These are phyloP conservation scores for Ancistrus triradiatus DNA, from an alignment of 2,113 vertebrate genomes.

Conservation along the genomic window DNA sequence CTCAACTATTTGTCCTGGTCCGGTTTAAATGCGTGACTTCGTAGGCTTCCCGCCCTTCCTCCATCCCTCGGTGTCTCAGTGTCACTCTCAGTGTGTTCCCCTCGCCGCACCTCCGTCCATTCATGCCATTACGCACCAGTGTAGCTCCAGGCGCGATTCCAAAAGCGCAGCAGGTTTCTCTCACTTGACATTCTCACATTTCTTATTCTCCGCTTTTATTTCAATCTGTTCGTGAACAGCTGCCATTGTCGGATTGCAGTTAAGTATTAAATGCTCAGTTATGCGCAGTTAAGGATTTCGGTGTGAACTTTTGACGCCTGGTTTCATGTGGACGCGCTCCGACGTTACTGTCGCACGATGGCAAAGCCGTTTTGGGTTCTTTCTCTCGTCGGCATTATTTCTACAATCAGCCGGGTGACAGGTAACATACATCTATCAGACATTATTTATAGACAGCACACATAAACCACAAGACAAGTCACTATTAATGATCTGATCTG, in stretches of 20 bases:
- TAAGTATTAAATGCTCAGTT: background rate
- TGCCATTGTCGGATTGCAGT: background rate
- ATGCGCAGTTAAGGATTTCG: conserved; percentile 26
- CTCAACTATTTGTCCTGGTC: background rate
- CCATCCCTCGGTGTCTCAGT: background rate
- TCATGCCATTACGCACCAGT: background rate
- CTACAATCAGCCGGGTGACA: conserved; percentile 49
- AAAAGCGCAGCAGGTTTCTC: background rate
- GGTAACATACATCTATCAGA: conserved; percentile 55
- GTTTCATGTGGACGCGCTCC: conserved; percentile 47
- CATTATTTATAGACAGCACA: background rate
- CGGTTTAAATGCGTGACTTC: too few relatives aligned
- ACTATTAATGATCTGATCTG: too few relatives aligned
- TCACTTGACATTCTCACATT: background rate
- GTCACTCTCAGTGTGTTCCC: background rate
- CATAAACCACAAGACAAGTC: background rate
- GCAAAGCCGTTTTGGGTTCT: conserved; percentile 49
- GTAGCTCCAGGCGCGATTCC: background rate
- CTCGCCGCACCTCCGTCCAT: background rate
- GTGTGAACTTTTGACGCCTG: conserved; percentile 51
- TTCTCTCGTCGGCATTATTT: conserved; percentile 54
- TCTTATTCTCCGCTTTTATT: background rate
- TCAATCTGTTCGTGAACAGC: background rate
- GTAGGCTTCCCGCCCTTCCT: background rate
- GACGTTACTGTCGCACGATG: conserved; percentile 57